These are phyloP conservation scores for Ancistrus triradiatus DNA, from an alignment of 2,113 vertebrate genomes.

Conservation along the genomic window DNA sequence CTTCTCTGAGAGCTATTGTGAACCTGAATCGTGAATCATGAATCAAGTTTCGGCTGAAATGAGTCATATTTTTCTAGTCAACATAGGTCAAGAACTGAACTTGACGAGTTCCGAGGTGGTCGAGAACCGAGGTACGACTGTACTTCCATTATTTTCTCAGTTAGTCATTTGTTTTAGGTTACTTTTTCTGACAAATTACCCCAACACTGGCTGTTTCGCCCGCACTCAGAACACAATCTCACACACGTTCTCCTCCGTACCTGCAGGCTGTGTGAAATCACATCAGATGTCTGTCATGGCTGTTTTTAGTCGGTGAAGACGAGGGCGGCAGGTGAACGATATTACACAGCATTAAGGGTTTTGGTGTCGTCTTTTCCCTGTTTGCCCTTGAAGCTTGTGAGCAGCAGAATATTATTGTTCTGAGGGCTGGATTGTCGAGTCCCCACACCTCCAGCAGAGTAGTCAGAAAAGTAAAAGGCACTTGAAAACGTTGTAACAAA, in stretches of 20 bases:
- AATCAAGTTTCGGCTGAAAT: no score
- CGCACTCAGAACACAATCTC: conserved; percentile 9
- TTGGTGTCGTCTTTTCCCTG: conserved; percentile 51
- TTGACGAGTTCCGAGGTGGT: no score
- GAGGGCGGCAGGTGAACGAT: conserved; percentile 32
- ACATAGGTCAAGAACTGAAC: no score
- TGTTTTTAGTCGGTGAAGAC: conserved; percentile 34
- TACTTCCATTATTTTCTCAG: no score
- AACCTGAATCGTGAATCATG: no score
- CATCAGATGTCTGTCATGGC: conserved; percentile 13
- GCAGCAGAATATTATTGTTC: conserved; percentile 46
- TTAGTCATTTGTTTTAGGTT: no score
- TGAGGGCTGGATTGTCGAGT: conserved; percentile 45
- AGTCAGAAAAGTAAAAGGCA: conserved; percentile 69
- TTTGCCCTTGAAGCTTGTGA: conserved; percentile 48
- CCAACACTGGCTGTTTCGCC: no score
- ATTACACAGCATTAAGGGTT: conserved; percentile 50
- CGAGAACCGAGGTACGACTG: no score
- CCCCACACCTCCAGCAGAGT: conserved; percentile 49
- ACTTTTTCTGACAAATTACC: no score
- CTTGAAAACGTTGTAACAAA: conserved; percentile 64
- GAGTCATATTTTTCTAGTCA: no score
- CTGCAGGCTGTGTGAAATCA: conserved; percentile 21
- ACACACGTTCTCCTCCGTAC: not conserved
- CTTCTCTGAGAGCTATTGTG: no score